Evolutionary conservation across 2,888 invertebrate genomes (phyloP).

Genomic region (Epicampocera succincta): DNA sequence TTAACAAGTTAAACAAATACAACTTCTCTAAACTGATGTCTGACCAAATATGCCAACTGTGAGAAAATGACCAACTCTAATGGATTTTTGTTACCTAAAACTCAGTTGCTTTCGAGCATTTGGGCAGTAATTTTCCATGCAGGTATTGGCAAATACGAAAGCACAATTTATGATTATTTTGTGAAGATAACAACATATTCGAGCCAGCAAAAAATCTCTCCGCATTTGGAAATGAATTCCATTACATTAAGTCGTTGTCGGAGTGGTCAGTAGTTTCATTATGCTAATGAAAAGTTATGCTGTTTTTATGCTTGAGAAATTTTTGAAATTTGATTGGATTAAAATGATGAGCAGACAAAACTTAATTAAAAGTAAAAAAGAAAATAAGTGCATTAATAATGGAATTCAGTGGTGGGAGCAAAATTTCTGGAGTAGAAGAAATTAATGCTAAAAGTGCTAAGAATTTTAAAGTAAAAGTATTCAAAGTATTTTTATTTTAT

Average conservation of each 20-base stretch:
- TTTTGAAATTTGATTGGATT: conserved; percentile 12
- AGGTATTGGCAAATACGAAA: not conserved
- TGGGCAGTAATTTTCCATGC: not conserved
- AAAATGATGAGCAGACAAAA: not conserved
- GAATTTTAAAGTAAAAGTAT: too few relatives aligned
- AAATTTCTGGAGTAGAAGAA: too few relatives aligned
- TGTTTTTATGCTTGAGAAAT: conserved; percentile 16
- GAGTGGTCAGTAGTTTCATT: conserved; percentile 27
- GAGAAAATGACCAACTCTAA: too few relatives aligned
- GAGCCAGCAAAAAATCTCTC: not conserved
- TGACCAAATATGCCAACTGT: too few relatives aligned
- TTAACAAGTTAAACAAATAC: too few relatives aligned
- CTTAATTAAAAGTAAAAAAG: too few relatives aligned
- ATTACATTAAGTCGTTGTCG: not conserved
- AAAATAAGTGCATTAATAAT: too few relatives aligned
- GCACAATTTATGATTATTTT: not conserved
- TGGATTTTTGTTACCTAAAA: not conserved
- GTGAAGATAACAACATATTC: not conserved
- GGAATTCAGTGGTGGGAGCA: too few relatives aligned
- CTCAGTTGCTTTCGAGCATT: not conserved
- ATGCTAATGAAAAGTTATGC: conserved; percentile 48
- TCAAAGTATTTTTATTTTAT: too few relatives aligned
- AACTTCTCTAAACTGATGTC: too few relatives aligned
- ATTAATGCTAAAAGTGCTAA: too few relatives aligned
- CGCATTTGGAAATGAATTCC: conserved; percentile 14